Base-by-base conservation (phyloP, 2,113 vertebrate species). In the Coryphaenoides rupestris region DNA sequence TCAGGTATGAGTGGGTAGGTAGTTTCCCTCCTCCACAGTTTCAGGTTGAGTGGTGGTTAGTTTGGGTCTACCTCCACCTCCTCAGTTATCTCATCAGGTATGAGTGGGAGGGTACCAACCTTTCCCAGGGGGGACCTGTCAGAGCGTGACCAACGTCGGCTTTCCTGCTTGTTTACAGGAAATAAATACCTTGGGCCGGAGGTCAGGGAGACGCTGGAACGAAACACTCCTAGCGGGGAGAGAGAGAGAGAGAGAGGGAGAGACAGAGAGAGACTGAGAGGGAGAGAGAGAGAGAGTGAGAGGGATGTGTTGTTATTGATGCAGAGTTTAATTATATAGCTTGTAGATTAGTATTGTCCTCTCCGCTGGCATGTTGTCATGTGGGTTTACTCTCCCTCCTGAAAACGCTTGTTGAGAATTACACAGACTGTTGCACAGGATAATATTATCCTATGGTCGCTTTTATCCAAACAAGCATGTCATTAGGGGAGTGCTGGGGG, bases 81-180 rank as follows among this genome's bases (percentile, higher is more conserved):
- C 28, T 33, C 28, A 33, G 5, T 83, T n/a, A 87, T 81, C 82
- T 86, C 84, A 9, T 10, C 72, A 74, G 82, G 75, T 78, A 83
- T 87, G 84, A 83, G 81, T 65, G 72, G 76, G 73, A 75, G 79
- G 80, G 28, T 5, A 85, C n/a, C n/a, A n/a, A n/a, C n/a, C n/a
- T n/a, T n/a, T n/a, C n/a, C n/a, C n/a, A n/a, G n/a, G 72, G 65
- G 75, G 81, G 79, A 73, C 70, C 73, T 68, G 76, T 70, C 78
- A 77, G 78, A 76, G 85, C 73, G 80, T 80, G 82, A 84, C 84
- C 70, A 73, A 63, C n/a, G 73, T 63, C 74, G 73, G 77, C 74
- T 83, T 82, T 75, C 75, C 69, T 64, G 69, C 75, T 75, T 80
- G 84, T 84, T 88, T 87, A 84, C 77, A 81, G 83, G 84, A 85